Base-by-base conservation (phyloP, 2,888 invertebrate genomes). In the Dicyrtomina minuta region DNA sequence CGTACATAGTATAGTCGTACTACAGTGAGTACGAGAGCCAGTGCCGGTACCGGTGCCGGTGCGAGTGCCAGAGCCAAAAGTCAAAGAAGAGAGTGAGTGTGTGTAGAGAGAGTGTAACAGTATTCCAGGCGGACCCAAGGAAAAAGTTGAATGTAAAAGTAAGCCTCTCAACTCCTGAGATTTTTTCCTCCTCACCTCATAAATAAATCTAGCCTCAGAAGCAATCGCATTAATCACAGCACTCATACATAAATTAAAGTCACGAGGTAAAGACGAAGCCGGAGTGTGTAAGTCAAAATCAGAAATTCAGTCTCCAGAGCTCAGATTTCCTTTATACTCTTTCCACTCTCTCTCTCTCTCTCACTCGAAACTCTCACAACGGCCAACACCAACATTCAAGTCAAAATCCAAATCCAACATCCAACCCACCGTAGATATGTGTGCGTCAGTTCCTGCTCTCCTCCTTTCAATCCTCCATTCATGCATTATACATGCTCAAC, bases 161-260 rank as follows among this genome's bases (percentile, higher is more conserved):
- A 33, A 33, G 59, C 22, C 60, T 65, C 64, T 65, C 33, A 41
- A 65, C 41, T 65, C 64, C 64, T 65, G 64, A 65, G 64, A 53
- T 65, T 65, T 65, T 62, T 62, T 67, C 61, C 60, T 67, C 60
- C 64, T 74, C 73, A 76, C 73, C 76, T 76, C 76, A 76, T 75
- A 75, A 75, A 75, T 75, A 75, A 75, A 74, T 75, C 75, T 72
- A 62, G 70, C 39, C 17, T 65, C 64, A 65, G 64, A 65, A 65
- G 64, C 64, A 65, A 65, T 73, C 73, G 74, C 74, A 76, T 76
- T 76, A 76, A 76, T 76, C 76, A 76, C 74, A 61, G 72, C 70
- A 70, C 72, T 75, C 76, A 76, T 76, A 75, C 76, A 76, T 76
- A 76, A 76, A 76, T 76, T 76, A 76, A 72, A 71, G 51, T 62